These are phyloP conservation scores for Euzophera pinguis DNA, from an alignment of 2,888 invertebrate species.

Conservation along the genomic window DNA sequence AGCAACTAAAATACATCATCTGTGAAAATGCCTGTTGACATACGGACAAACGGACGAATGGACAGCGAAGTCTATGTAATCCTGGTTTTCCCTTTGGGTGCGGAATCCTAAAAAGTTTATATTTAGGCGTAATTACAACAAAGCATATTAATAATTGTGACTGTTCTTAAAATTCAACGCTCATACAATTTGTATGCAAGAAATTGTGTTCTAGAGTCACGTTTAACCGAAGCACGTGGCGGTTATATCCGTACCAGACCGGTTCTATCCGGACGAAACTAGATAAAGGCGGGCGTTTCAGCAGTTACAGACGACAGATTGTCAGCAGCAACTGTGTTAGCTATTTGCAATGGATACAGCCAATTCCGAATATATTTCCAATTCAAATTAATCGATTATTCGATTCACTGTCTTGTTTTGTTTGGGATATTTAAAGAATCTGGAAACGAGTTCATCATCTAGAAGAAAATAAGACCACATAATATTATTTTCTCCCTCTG, in stretches of 20 bases:
- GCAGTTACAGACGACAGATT: conserved; percentile 8
- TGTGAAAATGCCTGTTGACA: too few relatives aligned
- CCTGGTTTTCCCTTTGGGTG: too few relatives aligned
- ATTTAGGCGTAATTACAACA: too few relatives aligned
- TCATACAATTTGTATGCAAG: neutral
- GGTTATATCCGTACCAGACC: conserved; percentile 4
- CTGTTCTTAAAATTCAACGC: neutral
- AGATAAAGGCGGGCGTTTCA: conserved; percentile 6
- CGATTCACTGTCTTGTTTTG: neutral
- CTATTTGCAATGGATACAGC: conserved; percentile 3
- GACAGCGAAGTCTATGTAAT: too few relatives aligned
- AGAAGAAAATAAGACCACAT: too few relatives aligned
- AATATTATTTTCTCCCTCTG: too few relatives aligned
- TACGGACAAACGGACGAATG: too few relatives aligned
- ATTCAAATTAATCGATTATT: conserved; percentile 2
- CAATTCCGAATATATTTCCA: neutral
- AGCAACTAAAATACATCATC: too few relatives aligned
- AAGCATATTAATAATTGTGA: neutral
- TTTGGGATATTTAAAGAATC: neutral
- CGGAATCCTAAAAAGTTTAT: too few relatives aligned
- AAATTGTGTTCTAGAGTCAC: neutral
- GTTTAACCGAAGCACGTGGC: conserved; percentile 8
- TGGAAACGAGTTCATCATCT: too few relatives aligned
- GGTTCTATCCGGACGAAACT: conserved; percentile 1
- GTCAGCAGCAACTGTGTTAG: conserved; percentile 1